phyloP scores from a whole-genome alignment of 2,797 vertebrate genomes.

The Falco biarmicus region DNA sequence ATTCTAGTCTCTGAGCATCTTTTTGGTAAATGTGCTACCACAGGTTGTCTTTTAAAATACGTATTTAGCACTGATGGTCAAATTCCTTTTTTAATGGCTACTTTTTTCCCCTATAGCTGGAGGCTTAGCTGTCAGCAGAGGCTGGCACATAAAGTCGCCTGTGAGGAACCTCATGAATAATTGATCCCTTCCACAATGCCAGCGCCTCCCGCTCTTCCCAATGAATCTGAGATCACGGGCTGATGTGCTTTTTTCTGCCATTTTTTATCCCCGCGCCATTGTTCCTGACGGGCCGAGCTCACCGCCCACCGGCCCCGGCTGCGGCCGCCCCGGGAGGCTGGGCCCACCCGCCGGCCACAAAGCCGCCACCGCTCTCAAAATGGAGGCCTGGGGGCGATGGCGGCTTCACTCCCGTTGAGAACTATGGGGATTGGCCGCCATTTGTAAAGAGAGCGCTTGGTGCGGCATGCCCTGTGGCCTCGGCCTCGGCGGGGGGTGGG shows the following conservation, averaged over 20 bases:
- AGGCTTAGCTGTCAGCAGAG: not conserved
- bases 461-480: fast-evolving
- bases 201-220: not conserved
- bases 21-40: not conserved
- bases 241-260: not conserved
- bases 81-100: not conserved
- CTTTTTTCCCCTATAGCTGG: not conserved
- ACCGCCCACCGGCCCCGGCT: fast-evolving
- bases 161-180: constrained; percentile 20
- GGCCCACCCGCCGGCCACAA: not conserved
- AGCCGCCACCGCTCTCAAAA: not conserved
- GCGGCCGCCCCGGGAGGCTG: not conserved
- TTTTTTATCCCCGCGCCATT: fast-evolving
- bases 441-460: not conserved
- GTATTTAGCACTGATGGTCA: not conserved
- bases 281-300: not conserved
- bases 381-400: not conserved
- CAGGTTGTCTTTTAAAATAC: not conserved
- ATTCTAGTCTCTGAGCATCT: not conserved
- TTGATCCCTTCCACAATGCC: not conserved
- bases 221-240: not conserved
- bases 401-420: not conserved
- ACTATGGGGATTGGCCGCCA: not conserved
- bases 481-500: fast-evolving
- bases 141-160: not conserved